Percentiles rank a stretch among this genome's conserved stretches.
These are phyloP conservation scores for Enteromius paludinosus DNA, from an alignment of 2,797 vertebrate species.

Conservation along the genomic window DNA sequence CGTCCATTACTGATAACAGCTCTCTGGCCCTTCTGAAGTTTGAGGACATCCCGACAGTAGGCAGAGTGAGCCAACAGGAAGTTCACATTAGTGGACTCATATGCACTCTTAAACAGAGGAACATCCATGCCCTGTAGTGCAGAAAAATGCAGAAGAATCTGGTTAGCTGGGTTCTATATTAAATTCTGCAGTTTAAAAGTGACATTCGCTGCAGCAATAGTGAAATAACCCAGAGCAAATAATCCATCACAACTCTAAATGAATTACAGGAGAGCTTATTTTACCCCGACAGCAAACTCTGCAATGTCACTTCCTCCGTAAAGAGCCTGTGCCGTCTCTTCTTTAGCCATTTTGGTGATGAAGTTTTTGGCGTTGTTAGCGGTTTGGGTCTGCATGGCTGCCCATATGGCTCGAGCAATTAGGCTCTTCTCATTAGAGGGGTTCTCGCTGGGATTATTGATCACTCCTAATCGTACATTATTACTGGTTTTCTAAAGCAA, in stretches of 20 bases:
- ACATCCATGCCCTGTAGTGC: slow-evolving; percentile 91
- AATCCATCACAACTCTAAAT: slow-evolving; percentile 28
- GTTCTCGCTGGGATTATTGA: slow-evolving; percentile 87
- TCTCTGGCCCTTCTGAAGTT: slow-evolving; percentile 92
- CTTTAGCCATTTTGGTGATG: slow-evolving; percentile 96
- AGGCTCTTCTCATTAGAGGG: slow-evolving; percentile 75
- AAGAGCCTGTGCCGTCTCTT: slow-evolving; percentile 85
- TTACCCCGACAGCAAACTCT: slow-evolving; percentile 94
- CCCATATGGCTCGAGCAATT: slow-evolving; percentile 90
- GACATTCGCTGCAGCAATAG: neutral
- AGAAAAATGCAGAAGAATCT: slow-evolving; percentile 18
- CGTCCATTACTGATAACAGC: slow-evolving; percentile 96
- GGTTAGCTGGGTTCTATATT: slow-evolving; percentile 23
- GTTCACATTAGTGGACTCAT: slow-evolving; percentile 85
- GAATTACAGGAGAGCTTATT: slow-evolving; percentile 47
- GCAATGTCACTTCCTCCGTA: slow-evolving; percentile 78
- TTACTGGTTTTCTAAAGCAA: slow-evolving; percentile 91
- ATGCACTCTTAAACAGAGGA: slow-evolving; percentile 86
- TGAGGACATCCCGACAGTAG: slow-evolving; percentile 92
- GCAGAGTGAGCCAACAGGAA: slow-evolving; percentile 91
- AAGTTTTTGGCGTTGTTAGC: slow-evolving; percentile 97
- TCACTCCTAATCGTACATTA: slow-evolving; percentile 89
- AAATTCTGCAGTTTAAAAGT: slow-evolving; percentile 22
- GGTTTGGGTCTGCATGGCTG: slow-evolving; percentile 91
- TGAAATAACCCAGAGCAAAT: slow-evolving; percentile 29